phyloP scores from a whole-genome alignment of 2,113 vertebrate species.

The Sinocyclocheilus rhinocerous region DNA sequence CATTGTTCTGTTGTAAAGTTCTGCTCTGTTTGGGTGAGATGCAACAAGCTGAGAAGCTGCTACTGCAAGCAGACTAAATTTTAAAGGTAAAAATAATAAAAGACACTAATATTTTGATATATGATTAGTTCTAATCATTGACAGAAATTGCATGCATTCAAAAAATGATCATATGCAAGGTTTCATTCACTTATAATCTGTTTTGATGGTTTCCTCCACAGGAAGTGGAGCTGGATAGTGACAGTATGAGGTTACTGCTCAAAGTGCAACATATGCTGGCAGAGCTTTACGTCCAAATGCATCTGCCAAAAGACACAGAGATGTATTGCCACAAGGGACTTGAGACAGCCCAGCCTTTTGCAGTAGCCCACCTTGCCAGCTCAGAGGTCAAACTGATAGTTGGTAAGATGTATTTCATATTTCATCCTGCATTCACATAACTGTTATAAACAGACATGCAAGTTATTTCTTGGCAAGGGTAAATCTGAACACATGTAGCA shows the following conservation, averaged over 20 bases:
- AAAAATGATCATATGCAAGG: neutral
- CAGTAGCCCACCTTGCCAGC: neutral
- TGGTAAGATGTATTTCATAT: conserved; percentile 9
- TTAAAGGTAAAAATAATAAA: conserved; percentile 32
- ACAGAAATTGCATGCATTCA: neutral
- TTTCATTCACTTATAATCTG: neutral
- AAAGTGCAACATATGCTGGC: conserved; percentile 29
- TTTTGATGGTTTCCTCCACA: neutral
- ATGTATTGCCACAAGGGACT: conserved; percentile 30
- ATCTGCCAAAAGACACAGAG: conserved; percentile 1
- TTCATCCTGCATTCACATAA: too few relatives aligned
- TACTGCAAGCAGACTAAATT: conserved; percentile 21
- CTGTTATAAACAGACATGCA: too few relatives aligned
- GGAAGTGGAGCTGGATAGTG: neutral
- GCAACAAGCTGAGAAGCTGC: conserved; percentile 17
- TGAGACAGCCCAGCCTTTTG: neutral
- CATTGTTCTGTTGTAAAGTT: conserved; percentile 27
- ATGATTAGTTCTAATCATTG: neutral
- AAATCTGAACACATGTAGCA: neutral
- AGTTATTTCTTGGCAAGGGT: neutral
- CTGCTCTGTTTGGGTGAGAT: conserved; percentile 36
- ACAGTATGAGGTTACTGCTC: neutral
- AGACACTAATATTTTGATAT: neutral
- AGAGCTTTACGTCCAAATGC: conserved; percentile 28
- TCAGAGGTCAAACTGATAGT: conserved; percentile 25